These are phyloP conservation scores for Lepus europaeus DNA, from an alignment of 2,113 vertebrate genomes.

Conservation along the genomic window DNA sequence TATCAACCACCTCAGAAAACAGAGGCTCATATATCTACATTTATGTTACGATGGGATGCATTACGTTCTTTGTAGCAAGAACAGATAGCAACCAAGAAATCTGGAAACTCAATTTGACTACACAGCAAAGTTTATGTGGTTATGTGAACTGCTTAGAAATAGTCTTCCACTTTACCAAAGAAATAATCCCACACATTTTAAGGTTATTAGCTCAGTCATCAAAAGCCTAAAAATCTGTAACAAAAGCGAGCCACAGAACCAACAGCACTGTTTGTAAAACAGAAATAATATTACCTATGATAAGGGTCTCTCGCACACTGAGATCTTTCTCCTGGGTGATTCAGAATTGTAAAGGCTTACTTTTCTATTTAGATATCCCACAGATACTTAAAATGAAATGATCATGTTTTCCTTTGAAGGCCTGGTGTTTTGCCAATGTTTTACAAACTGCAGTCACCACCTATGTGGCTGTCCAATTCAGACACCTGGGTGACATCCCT, in stretches of 20 bases:
- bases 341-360: background rate
- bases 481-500: background rate
- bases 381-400: background rate
- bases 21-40: background rate
- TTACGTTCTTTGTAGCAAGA: background rate
- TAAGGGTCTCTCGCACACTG: background rate
- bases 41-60: background rate
- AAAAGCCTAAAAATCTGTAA: constrained; percentile 26
- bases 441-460: background rate
- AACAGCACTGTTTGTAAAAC: background rate
- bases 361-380: background rate
- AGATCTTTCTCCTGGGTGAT: background rate
- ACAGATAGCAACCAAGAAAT: background rate
- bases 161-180: background rate
- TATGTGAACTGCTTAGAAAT: background rate
- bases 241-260: background rate
- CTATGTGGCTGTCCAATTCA: background rate
- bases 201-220: background rate
- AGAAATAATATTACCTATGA: background rate
- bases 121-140: background rate
- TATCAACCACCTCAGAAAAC: background rate
- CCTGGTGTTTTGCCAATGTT: background rate
- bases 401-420: background rate
- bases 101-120: constrained; percentile 5
- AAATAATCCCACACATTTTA: constrained; percentile 49